A percentile compares a stretch with the other conserved stretches of the same genome.
Conservation (phyloP, 1,140 invertebrate genomes). For the Hycleus phaleratus region DNA sequence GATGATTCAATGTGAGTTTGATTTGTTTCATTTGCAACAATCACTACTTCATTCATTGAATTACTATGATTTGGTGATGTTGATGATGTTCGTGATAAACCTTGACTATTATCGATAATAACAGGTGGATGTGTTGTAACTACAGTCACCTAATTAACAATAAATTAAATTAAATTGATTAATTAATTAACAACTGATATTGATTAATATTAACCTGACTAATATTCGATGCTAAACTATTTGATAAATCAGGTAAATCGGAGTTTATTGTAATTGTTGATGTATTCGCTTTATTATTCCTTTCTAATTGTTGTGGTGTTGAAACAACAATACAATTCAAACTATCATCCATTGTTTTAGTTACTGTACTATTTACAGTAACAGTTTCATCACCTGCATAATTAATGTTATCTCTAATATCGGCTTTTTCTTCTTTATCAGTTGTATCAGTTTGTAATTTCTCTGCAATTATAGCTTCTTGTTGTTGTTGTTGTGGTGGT, state of each 20-base stretch:
- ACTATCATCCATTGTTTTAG: conserved; percentile 23
- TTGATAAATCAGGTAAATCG: conserved; percentile 50
- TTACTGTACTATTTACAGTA: conserved; percentile 22
- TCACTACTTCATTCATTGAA: conserved; percentile 57
- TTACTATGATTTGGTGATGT: conserved; percentile 28
- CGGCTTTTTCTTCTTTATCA: no score
- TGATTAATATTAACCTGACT: conserved; percentile 47
- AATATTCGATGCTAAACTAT: conserved; percentile 60
- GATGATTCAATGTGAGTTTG: conserved; percentile 60
- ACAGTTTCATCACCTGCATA: conserved; percentile 15
- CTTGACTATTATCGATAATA: conserved; percentile 48
- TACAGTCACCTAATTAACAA: conserved; percentile 51
- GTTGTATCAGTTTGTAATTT: not conserved
- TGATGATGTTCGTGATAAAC: conserved; percentile 34
- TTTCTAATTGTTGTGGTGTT: conserved; percentile 12
- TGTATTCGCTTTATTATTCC: conserved; percentile 39
- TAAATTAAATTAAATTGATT: not conserved
- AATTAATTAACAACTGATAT: conserved; percentile 9
- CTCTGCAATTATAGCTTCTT: conserved; percentile 18
- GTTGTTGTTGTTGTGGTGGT: not conserved
- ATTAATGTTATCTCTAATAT: not conserved
- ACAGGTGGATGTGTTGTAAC: conserved; percentile 76
- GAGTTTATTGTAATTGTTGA: conserved; percentile 53
- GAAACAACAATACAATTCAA: conserved; percentile 23
- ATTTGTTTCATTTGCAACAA: conserved; percentile 67